Evolutionary conservation across 2,113 vertebrate species (phyloP), one percentile per base, ranked within the genome.

Genomic region (Ancistrus triradiatus): DNA sequence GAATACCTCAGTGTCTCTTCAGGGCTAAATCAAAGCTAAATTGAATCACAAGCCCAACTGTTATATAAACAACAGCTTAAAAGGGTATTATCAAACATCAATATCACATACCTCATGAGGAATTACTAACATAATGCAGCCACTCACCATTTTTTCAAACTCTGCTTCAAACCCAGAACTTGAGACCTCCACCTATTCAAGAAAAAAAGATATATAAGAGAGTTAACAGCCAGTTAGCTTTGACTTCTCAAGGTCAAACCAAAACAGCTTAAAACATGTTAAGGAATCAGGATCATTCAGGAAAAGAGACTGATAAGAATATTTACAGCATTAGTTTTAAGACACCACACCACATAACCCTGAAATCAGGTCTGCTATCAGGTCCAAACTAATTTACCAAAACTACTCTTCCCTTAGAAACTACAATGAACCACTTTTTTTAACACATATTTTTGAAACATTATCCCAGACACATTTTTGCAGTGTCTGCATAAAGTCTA

Each of bases 121-220:
- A n/a, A n/a, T n/a, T n/a, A n/a, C n/a, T n/a, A n/a, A 74, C 64
- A 46, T 9, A 31, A 27, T 4, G 0, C 7, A 47, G 42, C n/a
- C 66, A 87, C 92, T 94, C 79, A 96, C 94, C 91, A 89, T 80
- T 42, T 80, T 74, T 69, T 91, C 83, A 66, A 88, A 74, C 50
- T 93, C 90, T 5, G 86, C 74, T 48, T 83, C 80, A 75, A 93
- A 91, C 31, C 87, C 75, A 51, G 91, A 81, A 3, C 79, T 79
- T 24, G 80, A 51, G 8, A 86, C 75, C 70, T 95, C 91, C 75
- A 74, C 46, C 81, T 76, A 84, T 59, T 19, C 50, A 35, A 80
- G 57, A 40, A 2, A 50, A 77, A 8, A 40, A 53, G 18, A 63
- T 8, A 69, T 25, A 63, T 24, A 65, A n/a, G 62, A 60, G 35